Evolutionary conservation across 1,140 invertebrate genomes (phyloP).

Genomic region (Neodiprion lecontei): DNA sequence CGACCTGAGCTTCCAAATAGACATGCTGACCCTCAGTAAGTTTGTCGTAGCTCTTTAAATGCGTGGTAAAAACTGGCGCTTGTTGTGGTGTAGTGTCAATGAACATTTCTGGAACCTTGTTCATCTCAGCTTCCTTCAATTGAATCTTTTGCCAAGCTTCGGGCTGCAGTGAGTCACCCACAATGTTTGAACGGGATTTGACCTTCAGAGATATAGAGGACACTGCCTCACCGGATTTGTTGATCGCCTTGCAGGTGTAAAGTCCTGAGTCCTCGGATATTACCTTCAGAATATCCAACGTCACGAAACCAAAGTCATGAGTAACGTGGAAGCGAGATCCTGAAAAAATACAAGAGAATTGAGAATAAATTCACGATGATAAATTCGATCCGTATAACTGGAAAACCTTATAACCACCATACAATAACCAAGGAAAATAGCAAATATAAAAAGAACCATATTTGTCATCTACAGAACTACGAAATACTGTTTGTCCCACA

Average conservation of each 20-base stretch:
- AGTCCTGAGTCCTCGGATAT: conserved; percentile 91
- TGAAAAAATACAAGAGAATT: conserved; percentile 43
- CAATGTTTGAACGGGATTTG: conserved; percentile 80
- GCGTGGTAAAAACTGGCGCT: conserved; percentile 90
- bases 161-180: conserved; percentile 82
- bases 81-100: conserved; percentile 82
- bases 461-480: background rate
- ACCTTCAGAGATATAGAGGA: conserved; percentile 89
- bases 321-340: conserved; percentile 86
- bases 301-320: conserved; percentile 94
- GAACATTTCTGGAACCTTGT: conserved; percentile 84
- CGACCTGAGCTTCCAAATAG: conserved; percentile 92
- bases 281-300: conserved; percentile 87
- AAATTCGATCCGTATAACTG: background rate
- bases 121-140: conserved; percentile 87
- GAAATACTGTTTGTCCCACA: background rate
- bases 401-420: background rate
- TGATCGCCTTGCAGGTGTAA: conserved; percentile 93
- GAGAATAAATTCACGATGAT: conserved; percentile 1
- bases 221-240: conserved; percentile 88
- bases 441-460: background rate
- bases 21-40: conserved; percentile 89
- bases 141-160: conserved; percentile 91
- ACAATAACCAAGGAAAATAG: background rate
- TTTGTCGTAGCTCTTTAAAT: conserved; percentile 86